Evolutionary conservation across 2,797 vertebrate genomes (phyloP).

Genomic region (Danio choprae): DNA sequence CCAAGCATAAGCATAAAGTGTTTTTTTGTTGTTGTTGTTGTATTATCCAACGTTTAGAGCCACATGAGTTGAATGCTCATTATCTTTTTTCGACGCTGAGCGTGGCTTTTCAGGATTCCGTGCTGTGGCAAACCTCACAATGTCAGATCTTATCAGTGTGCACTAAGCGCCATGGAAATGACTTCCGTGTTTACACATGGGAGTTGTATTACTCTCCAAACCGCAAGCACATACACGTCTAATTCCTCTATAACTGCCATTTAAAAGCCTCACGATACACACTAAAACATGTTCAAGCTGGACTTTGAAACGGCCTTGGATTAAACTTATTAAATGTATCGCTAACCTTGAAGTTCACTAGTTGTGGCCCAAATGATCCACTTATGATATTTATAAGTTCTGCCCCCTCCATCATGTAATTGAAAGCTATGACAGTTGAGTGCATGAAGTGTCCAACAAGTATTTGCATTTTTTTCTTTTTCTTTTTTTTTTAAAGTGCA

Average conservation of each 20-base stretch:
- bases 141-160: slow-evolving; percentile 56
- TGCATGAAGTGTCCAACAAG: too few species aligned
- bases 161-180: slow-evolving; percentile 58
- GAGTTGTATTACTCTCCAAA: slow-evolving; percentile 55
- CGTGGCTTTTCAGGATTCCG: slow-evolving; percentile 17
- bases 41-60: not conserved
- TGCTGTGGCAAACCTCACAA: slow-evolving; percentile 27
- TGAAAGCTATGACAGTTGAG: too few species aligned
- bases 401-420: too few species aligned
- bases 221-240: slow-evolving; percentile 57
- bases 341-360: not conserved
- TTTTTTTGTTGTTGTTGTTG: not conserved
- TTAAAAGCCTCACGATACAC: slow-evolving; percentile 36
- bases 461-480: too few species aligned
- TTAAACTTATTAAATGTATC: not conserved
- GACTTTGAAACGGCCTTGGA: slow-evolving; percentile 8
- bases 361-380: too few species aligned
- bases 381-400: too few species aligned
- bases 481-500: too few species aligned
- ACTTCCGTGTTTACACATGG: slow-evolving; percentile 58
- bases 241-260: slow-evolving; percentile 52
- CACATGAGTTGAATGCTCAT: not conserved
- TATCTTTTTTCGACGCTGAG: not conserved
- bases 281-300: slow-evolving; percentile 10
- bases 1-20: not conserved